phyloP scores from a whole-genome alignment of 1,140 invertebrate genomes.

The silkworm (Bombyx mori) region DNA sequence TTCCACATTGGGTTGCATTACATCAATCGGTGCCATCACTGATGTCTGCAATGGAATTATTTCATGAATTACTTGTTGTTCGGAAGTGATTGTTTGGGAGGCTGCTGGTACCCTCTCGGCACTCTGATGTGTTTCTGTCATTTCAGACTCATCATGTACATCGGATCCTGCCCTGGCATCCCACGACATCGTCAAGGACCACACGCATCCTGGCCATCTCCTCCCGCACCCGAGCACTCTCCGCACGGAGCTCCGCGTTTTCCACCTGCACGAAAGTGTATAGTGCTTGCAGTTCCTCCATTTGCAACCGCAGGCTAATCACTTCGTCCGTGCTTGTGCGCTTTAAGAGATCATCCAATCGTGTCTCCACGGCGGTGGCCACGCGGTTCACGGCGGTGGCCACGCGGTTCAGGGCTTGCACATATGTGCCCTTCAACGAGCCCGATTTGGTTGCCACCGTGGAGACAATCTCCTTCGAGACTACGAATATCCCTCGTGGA shows the following conservation, averaged over 20 bases:
- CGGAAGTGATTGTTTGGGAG: constrained; percentile 9
- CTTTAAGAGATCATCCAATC: too few species aligned
- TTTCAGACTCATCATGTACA: constrained; percentile 10
- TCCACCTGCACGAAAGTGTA: too few species aligned
- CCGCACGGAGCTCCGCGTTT: too few species aligned
- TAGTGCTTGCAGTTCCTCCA: constrained; percentile 21
- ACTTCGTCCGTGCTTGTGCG: constrained; percentile 11
- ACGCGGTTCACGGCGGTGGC: too few species aligned
- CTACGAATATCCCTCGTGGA: too few species aligned
- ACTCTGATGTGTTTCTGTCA: constrained; percentile 7
- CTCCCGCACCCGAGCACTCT: constrained; percentile 13
- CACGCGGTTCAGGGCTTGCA: too few species aligned
- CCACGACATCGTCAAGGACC: constrained; percentile 19
- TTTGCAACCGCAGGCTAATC: constrained; percentile 26
- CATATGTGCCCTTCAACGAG: too few species aligned
- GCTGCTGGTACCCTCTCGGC: constrained; percentile 9
- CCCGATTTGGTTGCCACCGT: too few species aligned
- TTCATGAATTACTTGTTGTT: constrained; percentile 10
- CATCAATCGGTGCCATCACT: constrained; percentile 32
- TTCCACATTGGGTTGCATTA: constrained; percentile 34
- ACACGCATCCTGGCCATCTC: constrained; percentile 15
- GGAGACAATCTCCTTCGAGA: too few species aligned
- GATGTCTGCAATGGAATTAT: constrained; percentile 30
- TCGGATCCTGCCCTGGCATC: constrained; percentile 9
- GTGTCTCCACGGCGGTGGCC: too few species aligned